A percentile compares a stretch with the other conserved stretches of the same genome.
Conservation (phyloP, 2,113 vertebrate species). For the Smithornis capensis region DNA sequence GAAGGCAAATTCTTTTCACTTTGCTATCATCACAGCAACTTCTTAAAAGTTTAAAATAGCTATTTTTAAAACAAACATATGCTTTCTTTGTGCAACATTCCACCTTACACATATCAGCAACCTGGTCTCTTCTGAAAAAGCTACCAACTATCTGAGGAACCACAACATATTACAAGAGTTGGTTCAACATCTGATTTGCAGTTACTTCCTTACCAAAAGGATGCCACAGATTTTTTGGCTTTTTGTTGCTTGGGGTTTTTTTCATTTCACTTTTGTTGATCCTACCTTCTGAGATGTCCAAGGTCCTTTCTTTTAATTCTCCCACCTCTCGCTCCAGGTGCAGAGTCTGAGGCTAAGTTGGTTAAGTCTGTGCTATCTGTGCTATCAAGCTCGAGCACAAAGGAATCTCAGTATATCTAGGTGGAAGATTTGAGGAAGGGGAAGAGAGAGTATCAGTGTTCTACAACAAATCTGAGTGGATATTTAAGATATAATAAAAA, state of each 20-base stretch:
- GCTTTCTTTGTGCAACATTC: not conserved
- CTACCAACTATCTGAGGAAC: not conserved
- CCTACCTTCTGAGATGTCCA: slow-evolving; percentile 72
- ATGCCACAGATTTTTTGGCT: not conserved
- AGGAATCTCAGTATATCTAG: slow-evolving; percentile 72
- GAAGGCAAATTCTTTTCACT: not conserved
- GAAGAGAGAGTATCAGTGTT: slow-evolving; percentile 69
- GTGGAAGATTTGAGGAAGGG: slow-evolving; percentile 73
- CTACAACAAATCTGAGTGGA: slow-evolving; percentile 57
- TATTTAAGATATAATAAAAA: slow-evolving; percentile 8
- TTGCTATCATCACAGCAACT: not conserved
- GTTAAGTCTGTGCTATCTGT: slow-evolving; percentile 70
- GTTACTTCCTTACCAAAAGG: not conserved
- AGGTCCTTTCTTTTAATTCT: slow-evolving; percentile 70
- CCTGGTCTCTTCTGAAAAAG: not conserved
- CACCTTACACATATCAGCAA: not conserved
- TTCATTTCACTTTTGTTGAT: slow-evolving; percentile 48
- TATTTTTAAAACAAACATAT: not conserved
- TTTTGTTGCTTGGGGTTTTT: not conserved
- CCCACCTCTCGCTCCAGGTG: slow-evolving; percentile 70
- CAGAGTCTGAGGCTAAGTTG: slow-evolving; percentile 72
- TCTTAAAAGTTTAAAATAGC: not conserved
- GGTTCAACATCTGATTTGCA: slow-evolving; percentile 3
- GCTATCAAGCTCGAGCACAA: slow-evolving; percentile 69
- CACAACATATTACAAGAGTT: not conserved